Base-by-base conservation (phyloP, 2,888 invertebrate genomes). In the Nematopogon swammerdamellus region DNA sequence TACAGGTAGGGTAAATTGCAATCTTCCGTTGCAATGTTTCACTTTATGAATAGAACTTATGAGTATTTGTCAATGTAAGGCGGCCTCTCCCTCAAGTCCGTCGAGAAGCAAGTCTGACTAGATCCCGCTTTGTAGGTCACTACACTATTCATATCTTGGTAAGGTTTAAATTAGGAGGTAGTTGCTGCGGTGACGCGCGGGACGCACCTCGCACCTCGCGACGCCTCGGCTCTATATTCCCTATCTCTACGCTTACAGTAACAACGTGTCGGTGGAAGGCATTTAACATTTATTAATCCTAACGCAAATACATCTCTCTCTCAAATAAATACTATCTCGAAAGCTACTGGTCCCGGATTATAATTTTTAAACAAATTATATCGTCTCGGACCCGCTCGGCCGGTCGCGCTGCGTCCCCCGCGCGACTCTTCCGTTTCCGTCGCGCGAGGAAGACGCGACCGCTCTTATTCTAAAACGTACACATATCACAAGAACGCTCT, bases 331-430 rank as follows among this genome's bases (percentile, higher is more conserved):
- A 81, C 80, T 79, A 80, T 75, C 67, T 71, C 73, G 74, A 76
- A 80, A 77, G 75, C 70, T 76, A 69, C 75, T 76, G 80, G 79
- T 79, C 80, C 80, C 80, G 65, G 65, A 65, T 75, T 77, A 80
- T 80, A 80, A 80, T 80, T 80, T 79, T 80, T 80, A 80, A 80
- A 80, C 80, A 80, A 80, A 80, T 80, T 79, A 80, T 75, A 79
- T 72, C 60, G 68, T 66, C 68, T 72, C 75, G 75, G 79, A 76
- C 79, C 77, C 76, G 65, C 68, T 71, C 75, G 75, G 5, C 8
- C 25, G 25, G 5, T 25, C 25, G 25, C 25, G 25, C n/a, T n/a
- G n/a, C n/a, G 25, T 25, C 8, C 25, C 25, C 25, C 25, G 8
- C 5, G 25, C 5, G 25, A n/a, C n/a, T n/a, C n/a, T n/a, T n/a